phyloP scores from a whole-genome alignment of 2,113 vertebrate genomes.

The Notarius lentiginosus region DNA sequence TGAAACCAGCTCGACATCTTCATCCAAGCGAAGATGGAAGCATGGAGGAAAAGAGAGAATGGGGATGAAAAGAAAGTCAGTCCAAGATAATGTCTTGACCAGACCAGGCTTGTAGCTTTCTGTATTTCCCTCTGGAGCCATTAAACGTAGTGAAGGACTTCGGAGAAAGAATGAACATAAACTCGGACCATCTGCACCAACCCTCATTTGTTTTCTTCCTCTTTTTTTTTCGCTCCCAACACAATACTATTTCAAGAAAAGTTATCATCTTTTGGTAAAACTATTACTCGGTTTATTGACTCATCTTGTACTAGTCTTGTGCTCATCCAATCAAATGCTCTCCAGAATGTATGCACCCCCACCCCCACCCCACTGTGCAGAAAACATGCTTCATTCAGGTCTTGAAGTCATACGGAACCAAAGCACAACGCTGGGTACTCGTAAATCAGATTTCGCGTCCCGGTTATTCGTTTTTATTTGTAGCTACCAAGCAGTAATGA shows the following conservation, averaged over 20 bases:
- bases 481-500: not conserved
- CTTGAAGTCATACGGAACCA: not conserved
- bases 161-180: not conserved
- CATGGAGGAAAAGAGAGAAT: conserved; percentile 5
- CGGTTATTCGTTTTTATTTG: not conserved
- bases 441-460: not conserved
- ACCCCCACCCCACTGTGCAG: not conserved
- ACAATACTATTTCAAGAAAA: not conserved
- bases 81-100: conserved; percentile 21
- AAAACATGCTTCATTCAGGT: not conserved
- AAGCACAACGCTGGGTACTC: not conserved
- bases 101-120: not conserved
- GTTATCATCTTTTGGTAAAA: not conserved
- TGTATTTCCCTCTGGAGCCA: conserved; percentile 54
- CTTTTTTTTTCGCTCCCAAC: not conserved
- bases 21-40: conserved; percentile 46
- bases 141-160: conserved; percentile 37
- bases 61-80: not conserved
- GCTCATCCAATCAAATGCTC: not conserved
- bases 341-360: not conserved
- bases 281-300: not conserved
- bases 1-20: conserved; percentile 70
- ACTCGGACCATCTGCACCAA: not conserved
- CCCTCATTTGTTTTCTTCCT: not conserved
- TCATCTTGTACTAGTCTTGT: not conserved